Evolutionary conservation across 2,888 invertebrate species (phyloP), one percentile per base, ranked within the genome.

Genomic region (Xestia ashworthii): DNA sequence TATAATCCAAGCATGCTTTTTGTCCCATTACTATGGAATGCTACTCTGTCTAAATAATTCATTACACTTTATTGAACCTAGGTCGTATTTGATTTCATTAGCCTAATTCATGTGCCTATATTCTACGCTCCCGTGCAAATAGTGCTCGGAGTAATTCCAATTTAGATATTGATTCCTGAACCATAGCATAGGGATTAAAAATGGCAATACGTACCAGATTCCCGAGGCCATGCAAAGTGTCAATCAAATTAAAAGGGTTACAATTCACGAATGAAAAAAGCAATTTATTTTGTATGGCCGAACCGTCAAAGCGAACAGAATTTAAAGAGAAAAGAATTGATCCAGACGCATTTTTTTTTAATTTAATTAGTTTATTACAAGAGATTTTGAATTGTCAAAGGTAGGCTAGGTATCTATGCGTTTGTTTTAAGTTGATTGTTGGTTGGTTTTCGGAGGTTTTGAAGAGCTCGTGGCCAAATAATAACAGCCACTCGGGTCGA

Each of bases 241-340:
- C 81, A 81, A 87, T 86, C 83, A 87, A 88, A 86, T 87, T 86
- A 86, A 87, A 87, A 88, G 87, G 88, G 84, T 84, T 75, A 78
- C 74, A 84, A 84, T 82, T 76, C 65, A 71, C 75, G 53, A 81
- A 74, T 74, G 66, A 80, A 86, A 85, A 84, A 80, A 83, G 74
- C 78, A 80, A 87, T 87, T 76, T 74, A 82, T 79, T 84, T 83
- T 76, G 76, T 58, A 67, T 71, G 50, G 65, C 32, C 55, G 71
- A 79, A 75, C 71, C 80, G 74, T 86, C 76, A 82, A 84, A 82
- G 70, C 19, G 64, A 65, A 75, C 44, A 68, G 69, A 81, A 67
- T 69, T 73, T 67, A 82, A 82, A 85, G 76, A 55, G 53, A 74
- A 83, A 81, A 70, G 67, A 60, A 55, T 73, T 70, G 70, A 78